phyloP scores from a whole-genome alignment of 2,888 invertebrate genomes.

The Abrostola triplasia region DNA sequence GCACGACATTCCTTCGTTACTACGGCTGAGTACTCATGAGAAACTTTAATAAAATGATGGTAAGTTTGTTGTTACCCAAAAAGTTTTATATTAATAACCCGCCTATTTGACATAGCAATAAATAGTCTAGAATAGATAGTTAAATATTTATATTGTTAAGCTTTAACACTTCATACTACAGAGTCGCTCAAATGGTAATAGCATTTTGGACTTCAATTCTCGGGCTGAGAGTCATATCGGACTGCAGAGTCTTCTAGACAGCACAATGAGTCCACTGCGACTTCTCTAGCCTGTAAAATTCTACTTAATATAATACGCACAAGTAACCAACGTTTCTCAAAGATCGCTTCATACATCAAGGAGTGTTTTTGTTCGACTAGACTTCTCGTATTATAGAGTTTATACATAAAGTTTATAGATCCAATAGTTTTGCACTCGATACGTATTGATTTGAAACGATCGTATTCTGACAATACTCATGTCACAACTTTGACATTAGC shows the following conservation, averaged over 20 bases:
- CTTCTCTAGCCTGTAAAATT: slow-evolving; percentile 21
- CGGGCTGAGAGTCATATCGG: background rate
- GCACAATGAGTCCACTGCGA: slow-evolving; percentile 13
- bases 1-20: slow-evolving; percentile 46
- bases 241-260: background rate
- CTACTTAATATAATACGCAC: slow-evolving; percentile 68
- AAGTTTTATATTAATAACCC: slow-evolving; percentile 83
- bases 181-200: slow-evolving; percentile 67
- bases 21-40: slow-evolving; percentile 42
- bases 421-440: slow-evolving; percentile 6
- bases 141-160: slow-evolving; percentile 79
- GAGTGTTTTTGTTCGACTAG: slow-evolving; percentile 31
- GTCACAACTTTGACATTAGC: slow-evolving; percentile 8
- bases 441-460: slow-evolving; percentile 35
- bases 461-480: slow-evolving; percentile 8
- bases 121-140: slow-evolving; percentile 86
- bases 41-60: slow-evolving; percentile 55
- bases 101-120: slow-evolving; percentile 88
- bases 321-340: slow-evolving; percentile 56
- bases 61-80: slow-evolving; percentile 76
- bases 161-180: slow-evolving; percentile 72
- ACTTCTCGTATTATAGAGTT: slow-evolving; percentile 18
- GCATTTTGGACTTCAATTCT: slow-evolving; percentile 28
- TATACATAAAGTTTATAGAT: slow-evolving; percentile 22
- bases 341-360: slow-evolving; percentile 35